phyloP scores from a whole-genome alignment of 2,797 vertebrate species.

The Pseudochirops cupreus region DNA sequence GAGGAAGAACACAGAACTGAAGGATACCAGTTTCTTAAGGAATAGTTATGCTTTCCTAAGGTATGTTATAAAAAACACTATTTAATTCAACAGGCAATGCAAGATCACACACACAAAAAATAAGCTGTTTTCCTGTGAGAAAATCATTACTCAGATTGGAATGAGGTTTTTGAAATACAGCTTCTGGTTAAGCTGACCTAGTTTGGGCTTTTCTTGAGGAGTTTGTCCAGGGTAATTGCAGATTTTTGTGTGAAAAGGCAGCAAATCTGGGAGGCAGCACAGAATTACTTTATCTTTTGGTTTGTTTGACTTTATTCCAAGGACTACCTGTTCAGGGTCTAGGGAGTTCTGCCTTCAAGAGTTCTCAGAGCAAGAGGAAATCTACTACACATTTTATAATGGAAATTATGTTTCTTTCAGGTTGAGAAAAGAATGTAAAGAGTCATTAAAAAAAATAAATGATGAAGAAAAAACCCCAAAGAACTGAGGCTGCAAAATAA shows the following conservation, averaged over 20 bases:
- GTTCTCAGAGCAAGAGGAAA: neutral
- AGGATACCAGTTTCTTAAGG: neutral
- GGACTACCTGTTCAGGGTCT: neutral
- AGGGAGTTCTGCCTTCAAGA: neutral
- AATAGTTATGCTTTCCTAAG: neutral
- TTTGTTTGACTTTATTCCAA: neutral
- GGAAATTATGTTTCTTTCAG: neutral
- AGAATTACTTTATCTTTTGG: neutral
- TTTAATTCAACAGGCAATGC: neutral
- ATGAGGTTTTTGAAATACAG: constrained; percentile 20
- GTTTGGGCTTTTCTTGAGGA: constrained; percentile 26
- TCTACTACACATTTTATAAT: neutral
- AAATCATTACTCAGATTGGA: constrained; percentile 5
- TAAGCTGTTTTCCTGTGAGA: neutral
- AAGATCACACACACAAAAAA: neutral
- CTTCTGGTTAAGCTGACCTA: constrained; percentile 12
- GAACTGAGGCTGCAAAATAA: neutral
- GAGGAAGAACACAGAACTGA: neutral
- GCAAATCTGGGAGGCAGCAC: neutral
- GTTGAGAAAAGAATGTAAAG: neutral
- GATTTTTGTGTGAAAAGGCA: neutral
- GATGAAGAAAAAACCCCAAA: neutral
- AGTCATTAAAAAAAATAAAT: neutral
- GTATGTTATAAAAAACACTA: neutral
- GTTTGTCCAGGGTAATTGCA: neutral